Conservation (phyloP, 2,797 vertebrate genomes). For the Gambelia wislizenii region DNA sequence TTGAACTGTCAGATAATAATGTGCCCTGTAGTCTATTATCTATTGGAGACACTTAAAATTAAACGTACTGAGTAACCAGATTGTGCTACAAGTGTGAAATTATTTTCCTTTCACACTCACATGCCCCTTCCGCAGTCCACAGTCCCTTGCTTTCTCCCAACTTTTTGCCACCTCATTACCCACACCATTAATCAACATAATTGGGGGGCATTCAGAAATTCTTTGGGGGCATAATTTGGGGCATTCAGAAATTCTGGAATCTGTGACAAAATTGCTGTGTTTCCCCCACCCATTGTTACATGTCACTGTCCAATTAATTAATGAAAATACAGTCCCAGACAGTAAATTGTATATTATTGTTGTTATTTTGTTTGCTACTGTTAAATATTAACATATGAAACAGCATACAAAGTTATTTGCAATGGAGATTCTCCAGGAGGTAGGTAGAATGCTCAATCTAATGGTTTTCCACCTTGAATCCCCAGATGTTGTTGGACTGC, state of each 20-base stretch:
- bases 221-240: not conserved
- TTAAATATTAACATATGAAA: not conserved
- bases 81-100: not conserved
- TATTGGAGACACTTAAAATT: not conserved
- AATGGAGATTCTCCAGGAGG: not conserved
- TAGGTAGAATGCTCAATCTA: not conserved
- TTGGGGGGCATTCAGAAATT: not conserved
- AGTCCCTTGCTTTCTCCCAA: not conserved
- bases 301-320: not conserved
- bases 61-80: not conserved
- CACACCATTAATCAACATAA: slow-evolving; percentile 1
- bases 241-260: not conserved
- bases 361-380: not conserved
- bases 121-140: not conserved
- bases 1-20: not conserved
- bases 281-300: not conserved
- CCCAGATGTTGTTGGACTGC: not conserved
- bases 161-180: not conserved
- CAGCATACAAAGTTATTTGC: not conserved
- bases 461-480: not conserved
- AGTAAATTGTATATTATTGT: not conserved
- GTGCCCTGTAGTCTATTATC: not conserved
- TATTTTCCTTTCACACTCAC: not conserved
- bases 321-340: not conserved
- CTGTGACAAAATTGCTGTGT: not conserved